Conservation (phyloP, 1,140 invertebrate species). For the Cylas formicarius region DNA sequence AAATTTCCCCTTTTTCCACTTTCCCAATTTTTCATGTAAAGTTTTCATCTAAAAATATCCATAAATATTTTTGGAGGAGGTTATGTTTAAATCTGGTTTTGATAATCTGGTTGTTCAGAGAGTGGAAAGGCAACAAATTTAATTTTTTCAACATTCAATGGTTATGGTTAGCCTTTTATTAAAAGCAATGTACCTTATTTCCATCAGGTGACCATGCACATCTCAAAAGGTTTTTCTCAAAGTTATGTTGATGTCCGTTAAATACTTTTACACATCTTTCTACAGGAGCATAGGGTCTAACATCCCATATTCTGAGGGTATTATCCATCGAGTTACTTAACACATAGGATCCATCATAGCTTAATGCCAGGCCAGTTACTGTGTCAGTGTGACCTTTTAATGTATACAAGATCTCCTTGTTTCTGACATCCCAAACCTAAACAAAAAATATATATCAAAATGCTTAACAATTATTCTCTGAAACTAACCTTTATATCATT, state of each 20-base stretch:
- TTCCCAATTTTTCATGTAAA: no score
- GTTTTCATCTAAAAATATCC: no score
- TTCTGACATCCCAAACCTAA: slow-evolving; percentile 87
- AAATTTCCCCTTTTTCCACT: no score
- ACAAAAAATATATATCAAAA: neutral
- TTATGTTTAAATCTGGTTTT: no score
- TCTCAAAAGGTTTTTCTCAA: slow-evolving; percentile 88
- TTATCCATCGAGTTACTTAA: slow-evolving; percentile 98
- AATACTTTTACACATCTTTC: slow-evolving; percentile 93
- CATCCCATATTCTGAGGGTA: slow-evolving; percentile 75
- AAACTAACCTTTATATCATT: slow-evolving; percentile 82
- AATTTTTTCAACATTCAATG: no score
- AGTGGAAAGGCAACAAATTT: no score
- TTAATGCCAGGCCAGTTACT: slow-evolving; percentile 86
- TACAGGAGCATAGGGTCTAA: slow-evolving; percentile 72
- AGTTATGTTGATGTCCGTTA: slow-evolving; percentile 83
- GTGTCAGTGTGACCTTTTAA: slow-evolving; percentile 89
- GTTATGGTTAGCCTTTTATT: no score
- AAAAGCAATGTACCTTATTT: slow-evolving; percentile 50
- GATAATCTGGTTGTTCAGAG: no score
- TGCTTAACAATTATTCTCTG: neutral
- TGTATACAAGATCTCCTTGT: slow-evolving; percentile 78
- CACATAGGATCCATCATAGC: slow-evolving; percentile 90
- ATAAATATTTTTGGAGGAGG: no score
- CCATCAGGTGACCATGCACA: slow-evolving; percentile 89